A percentile compares a stretch with the other conserved stretches of the same genome.
These are phyloP conservation scores for Phymastichus coffea DNA, from an alignment of 1,140 invertebrate species.

Conservation along the genomic window DNA sequence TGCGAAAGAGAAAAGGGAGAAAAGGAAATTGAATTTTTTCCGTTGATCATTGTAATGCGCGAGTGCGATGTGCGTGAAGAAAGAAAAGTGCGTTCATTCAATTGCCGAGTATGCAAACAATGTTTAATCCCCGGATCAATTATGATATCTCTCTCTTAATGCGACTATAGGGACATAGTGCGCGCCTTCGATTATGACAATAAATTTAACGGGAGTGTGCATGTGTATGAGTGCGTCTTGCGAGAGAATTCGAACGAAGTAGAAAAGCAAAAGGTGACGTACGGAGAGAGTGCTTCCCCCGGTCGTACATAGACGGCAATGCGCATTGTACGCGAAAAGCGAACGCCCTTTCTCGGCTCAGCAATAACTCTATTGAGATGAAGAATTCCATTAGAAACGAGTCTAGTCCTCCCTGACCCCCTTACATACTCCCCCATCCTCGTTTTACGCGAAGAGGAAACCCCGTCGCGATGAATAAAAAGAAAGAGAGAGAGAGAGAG, in stretches of 20 bases:
- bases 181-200: slow-evolving; percentile 30
- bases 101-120: no score
- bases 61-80: background rate
- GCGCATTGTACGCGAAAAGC: background rate
- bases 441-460: no score
- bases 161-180: slow-evolving; percentile 19
- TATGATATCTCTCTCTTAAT: slow-evolving; percentile 4
- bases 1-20: background rate
- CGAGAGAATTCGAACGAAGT: no score
- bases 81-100: no score
- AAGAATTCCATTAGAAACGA: slow-evolving; percentile 22
- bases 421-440: background rate
- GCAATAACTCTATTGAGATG: slow-evolving; percentile 1
- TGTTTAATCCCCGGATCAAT: slow-evolving; percentile 23
- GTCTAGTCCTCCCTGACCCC: slow-evolving; percentile 17
- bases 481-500: background rate
- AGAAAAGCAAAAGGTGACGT: background rate
- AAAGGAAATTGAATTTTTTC: background rate
- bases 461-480: background rate
- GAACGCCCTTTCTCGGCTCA: slow-evolving; percentile 21
- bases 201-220: slow-evolving; percentile 11
- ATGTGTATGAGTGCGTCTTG: no score
- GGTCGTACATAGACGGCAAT: background rate
- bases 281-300: background rate
- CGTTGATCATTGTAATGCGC: background rate